phyloP scores from a whole-genome alignment of 37 sponge, comb jelly and placozoan species.

The Bolinopsis microptera region DNA sequence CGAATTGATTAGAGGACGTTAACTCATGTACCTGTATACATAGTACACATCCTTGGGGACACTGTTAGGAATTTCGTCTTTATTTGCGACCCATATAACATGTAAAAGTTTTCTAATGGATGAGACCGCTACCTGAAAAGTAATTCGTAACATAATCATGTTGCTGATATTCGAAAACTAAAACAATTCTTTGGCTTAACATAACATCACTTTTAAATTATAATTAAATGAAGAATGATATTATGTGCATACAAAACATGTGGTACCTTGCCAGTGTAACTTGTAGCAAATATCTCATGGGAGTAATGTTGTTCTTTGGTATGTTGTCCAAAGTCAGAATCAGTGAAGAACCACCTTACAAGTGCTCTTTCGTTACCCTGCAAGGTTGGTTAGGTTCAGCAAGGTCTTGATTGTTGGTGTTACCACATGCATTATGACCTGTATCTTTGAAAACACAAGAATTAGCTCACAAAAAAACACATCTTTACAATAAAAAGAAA shows the following conservation, averaged over 20 bases:
- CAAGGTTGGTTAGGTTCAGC: no score
- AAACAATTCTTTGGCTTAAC: no score
- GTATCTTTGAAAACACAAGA: no score
- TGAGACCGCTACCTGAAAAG: slow-evolving; percentile 12
- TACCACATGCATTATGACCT: no score
- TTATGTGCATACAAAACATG: not conserved
- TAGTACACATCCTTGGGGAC: slow-evolving; percentile 42
- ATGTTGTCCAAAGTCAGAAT: not conserved
- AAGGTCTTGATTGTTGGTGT: no score
- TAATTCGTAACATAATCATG: no score
- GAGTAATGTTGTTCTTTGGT: not conserved
- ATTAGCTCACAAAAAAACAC: no score
- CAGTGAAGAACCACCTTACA: slow-evolving; percentile 51
- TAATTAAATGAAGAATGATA: not conserved
- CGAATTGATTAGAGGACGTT: no score
- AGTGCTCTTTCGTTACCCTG: slow-evolving; percentile 48
- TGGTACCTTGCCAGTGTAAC: slow-evolving; percentile 63
- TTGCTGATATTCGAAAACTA: no score
- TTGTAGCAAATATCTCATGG: slow-evolving; percentile 36
- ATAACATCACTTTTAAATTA: no score
- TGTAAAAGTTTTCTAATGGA: slow-evolving; percentile 3
- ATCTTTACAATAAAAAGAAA: no score
- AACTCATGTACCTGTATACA: not conserved
- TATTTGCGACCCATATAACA: not conserved
- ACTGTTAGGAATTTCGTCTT: slow-evolving; percentile 30